Percentiles rank a stretch among this genome's conserved stretches.
Evolutionary conservation across 2,797 vertebrate genomes (phyloP).

Genomic region (Galaxias olidus): DNA sequence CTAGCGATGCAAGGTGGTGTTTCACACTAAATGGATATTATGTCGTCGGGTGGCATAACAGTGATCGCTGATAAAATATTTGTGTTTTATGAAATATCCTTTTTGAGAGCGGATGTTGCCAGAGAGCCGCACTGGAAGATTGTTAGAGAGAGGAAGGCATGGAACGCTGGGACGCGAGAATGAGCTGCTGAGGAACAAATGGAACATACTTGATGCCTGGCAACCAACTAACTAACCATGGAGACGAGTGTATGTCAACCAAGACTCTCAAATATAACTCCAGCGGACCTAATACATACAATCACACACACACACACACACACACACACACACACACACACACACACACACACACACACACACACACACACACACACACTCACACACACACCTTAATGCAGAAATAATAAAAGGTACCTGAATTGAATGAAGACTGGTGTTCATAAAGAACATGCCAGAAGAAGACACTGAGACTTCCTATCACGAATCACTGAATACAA

Average conservation of each 20-base stretch:
- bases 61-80: too few relatives aligned
- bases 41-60: too few relatives aligned
- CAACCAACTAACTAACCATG: conserved; percentile 47
- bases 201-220: conserved; percentile 44
- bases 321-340: background rate
- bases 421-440: too few relatives aligned
- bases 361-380: conserved; percentile 18
- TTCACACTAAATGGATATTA: too few relatives aligned
- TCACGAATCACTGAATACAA: too few relatives aligned
- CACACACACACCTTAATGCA: conserved; percentile 5
- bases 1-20: too few relatives aligned
- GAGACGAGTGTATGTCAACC: conserved; percentile 17
- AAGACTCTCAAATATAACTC: conserved; percentile 38
- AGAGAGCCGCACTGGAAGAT: background rate
- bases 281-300: conserved; percentile 41
- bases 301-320: conserved; percentile 21
- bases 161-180: background rate
- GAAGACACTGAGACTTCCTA: too few relatives aligned
- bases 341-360: conserved; percentile 16
- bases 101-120: background rate
- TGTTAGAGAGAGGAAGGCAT: background rate
- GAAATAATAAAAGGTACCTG: too few relatives aligned
- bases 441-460: too few relatives aligned
- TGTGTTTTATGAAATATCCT: too few relatives aligned
- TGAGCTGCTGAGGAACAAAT: conserved; percentile 31